Evolutionary conservation across 2,888 invertebrate species (phyloP).

Genomic region (Dysmachus trigonus): DNA sequence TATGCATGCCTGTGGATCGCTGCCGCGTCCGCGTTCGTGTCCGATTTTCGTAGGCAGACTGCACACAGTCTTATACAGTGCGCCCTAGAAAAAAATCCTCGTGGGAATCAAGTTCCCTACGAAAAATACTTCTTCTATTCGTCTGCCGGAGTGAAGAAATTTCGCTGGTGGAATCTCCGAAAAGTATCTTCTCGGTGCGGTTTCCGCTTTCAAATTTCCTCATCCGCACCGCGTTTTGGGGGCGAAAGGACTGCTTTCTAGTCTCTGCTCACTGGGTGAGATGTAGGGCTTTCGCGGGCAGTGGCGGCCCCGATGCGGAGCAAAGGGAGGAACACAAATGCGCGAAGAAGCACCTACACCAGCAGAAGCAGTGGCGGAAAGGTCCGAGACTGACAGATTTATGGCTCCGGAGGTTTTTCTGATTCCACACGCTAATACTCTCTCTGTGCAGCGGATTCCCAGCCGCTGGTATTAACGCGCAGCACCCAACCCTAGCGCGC

Average conservation of each 20-base stretch:
- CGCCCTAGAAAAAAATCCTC: neutral
- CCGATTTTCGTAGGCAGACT: neutral
- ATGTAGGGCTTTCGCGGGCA: neutral
- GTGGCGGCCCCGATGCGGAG: neutral
- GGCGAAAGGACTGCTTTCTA: neutral
- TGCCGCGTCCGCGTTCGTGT: neutral
- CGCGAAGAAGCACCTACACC: conserved; percentile 22
- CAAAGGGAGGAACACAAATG: neutral
- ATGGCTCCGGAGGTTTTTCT: conserved; percentile 42
- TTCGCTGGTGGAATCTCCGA: neutral
- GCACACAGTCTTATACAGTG: neutral
- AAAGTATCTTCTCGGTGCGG: neutral
- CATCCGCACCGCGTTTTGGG: conserved; percentile 14
- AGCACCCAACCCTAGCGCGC: neutral
- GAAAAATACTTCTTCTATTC: neutral
- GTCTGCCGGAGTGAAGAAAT: conserved; percentile 1
- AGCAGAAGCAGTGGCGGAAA: conserved; percentile 9
- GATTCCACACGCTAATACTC: conserved; percentile 36
- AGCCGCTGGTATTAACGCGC: neutral
- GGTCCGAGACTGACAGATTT: conserved; percentile 44
- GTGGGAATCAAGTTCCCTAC: neutral
- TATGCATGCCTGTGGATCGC: neutral
- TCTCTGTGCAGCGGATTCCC: conserved; percentile 32
- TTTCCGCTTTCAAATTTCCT: conserved; percentile 30
- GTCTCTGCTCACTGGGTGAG: neutral